phyloP scores from a whole-genome alignment of 2,888 invertebrate species.

The Galeruca laticollis region DNA sequence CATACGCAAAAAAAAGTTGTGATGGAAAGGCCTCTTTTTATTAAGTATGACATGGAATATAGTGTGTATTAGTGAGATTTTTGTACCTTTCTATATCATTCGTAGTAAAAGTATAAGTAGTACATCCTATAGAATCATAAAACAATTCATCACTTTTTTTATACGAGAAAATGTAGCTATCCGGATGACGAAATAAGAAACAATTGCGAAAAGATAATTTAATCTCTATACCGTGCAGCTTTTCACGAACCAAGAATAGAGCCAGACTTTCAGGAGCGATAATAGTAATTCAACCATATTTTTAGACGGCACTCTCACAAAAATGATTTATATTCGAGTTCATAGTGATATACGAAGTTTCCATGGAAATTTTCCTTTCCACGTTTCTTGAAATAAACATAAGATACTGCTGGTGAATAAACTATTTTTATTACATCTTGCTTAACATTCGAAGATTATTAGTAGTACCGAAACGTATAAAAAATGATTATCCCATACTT shows the following conservation, averaged over 20 bases:
- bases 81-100: not conserved
- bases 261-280: conserved; percentile 18
- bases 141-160: not conserved
- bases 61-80: not conserved
- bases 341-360: conserved; percentile 22
- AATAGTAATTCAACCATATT: conserved; percentile 31
- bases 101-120: not conserved
- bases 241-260: conserved; percentile 1
- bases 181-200: not conserved
- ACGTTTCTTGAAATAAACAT: not conserved
- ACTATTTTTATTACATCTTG: not conserved
- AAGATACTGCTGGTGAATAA: not conserved
- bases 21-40: no score
- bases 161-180: not conserved
- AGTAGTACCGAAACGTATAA: no score
- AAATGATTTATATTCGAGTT: conserved; percentile 28
- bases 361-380: conserved; percentile 14
- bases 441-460: not conserved
- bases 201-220: conserved; percentile 9
- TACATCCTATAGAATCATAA: not conserved
- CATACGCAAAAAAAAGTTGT: no score
- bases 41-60: not conserved
- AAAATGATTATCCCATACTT: no score
- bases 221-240: not conserved
- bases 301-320: conserved; percentile 21